Evolutionary conservation across 2,888 invertebrate genomes (phyloP).

Genomic region (Latheticus oryzae): DNA sequence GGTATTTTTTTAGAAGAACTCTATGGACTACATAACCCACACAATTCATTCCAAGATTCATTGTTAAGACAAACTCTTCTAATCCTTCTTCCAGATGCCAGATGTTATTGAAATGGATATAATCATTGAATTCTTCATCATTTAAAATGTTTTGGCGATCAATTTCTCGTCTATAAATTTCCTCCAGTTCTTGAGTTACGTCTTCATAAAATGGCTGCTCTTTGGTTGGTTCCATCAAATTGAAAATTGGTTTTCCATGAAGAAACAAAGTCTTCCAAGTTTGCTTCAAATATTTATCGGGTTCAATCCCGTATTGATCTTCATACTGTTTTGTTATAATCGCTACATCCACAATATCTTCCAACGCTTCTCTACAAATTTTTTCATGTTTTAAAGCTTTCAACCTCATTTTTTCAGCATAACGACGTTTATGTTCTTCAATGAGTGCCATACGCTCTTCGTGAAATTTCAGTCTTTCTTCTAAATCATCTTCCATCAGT

Average conservation of each 20-base stretch:
- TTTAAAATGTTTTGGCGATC: constrained; percentile 69
- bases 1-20: constrained; percentile 60
- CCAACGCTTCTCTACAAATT: constrained; percentile 68
- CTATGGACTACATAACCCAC: constrained; percentile 61
- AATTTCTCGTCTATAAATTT: constrained; percentile 67
- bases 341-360: constrained; percentile 70
- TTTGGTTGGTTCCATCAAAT: constrained; percentile 66
- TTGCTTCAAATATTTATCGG: constrained; percentile 66
- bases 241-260: constrained; percentile 69
- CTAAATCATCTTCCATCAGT: constrained; percentile 59
- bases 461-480: constrained; percentile 67
- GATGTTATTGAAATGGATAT: constrained; percentile 68
- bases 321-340: constrained; percentile 68
- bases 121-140: constrained; percentile 70
- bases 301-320: constrained; percentile 60
- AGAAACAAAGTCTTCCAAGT: constrained; percentile 72
- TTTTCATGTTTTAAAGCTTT: constrained; percentile 67
- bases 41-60: constrained; percentile 56
- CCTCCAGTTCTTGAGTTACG: constrained; percentile 63
- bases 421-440: constrained; percentile 65
- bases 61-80: constrained; percentile 33
- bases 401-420: constrained; percentile 68
- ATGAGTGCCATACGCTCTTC: constrained; percentile 13
- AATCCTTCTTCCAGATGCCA: constrained; percentile 66
- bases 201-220: constrained; percentile 57